A percentile compares a stretch with the other conserved stretches of the same genome.
Evolutionary conservation across 2,888 invertebrate genomes (phyloP).

Genomic region (Aphidoletes aphidimyza): DNA sequence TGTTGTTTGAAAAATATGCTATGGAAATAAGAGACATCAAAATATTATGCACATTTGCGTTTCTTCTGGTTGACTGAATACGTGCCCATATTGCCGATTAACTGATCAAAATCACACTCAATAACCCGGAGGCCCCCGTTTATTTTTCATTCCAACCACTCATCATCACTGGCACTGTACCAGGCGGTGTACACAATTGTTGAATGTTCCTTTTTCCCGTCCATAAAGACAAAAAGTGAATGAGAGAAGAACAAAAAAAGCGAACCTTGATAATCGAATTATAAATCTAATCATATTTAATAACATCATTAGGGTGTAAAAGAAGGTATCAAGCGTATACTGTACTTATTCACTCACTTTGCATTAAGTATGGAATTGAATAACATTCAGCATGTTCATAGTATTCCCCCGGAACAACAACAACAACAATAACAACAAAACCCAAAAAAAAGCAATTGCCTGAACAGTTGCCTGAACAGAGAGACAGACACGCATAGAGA

Average conservation of each 20-base stretch:
- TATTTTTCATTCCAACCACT: no score
- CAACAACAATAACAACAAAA: no score
- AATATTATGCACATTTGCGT: no score
- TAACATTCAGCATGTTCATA: not conserved
- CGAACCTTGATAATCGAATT: constrained; percentile 20
- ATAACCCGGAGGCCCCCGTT: no score
- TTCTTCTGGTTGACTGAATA: not conserved
- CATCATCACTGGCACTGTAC: no score
- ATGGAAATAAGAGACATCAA: no score
- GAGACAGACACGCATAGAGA: no score
- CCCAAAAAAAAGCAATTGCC: not conserved
- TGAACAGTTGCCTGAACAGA: not conserved
- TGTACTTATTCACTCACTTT: not conserved
- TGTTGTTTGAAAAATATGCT: no score
- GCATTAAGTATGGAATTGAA: not conserved
- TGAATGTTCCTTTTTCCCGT: no score
- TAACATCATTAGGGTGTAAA: not conserved
- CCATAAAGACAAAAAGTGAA: not conserved
- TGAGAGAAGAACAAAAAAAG: no score
- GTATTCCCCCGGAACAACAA: not conserved
- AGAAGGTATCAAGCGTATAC: not conserved
- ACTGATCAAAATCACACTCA: constrained; percentile 15
- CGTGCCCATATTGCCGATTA: not conserved
- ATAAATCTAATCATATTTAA: constrained; percentile 46
- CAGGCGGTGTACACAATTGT: no score